Conservation (phyloP, 2,113 vertebrate genomes). For the chimpanzee (Pan troglodytes) region DNA sequence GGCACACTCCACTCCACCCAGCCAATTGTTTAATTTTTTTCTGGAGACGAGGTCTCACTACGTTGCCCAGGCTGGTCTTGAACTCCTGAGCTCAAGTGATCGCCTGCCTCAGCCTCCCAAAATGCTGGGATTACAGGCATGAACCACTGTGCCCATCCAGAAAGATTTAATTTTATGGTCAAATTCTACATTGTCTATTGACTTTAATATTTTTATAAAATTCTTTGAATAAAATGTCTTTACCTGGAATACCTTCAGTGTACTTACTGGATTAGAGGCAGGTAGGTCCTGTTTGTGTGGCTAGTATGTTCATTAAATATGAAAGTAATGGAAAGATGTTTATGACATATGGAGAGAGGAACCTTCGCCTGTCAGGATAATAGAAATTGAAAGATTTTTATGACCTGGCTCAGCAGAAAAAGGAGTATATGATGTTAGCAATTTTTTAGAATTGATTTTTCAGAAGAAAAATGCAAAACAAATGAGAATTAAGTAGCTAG, state of each 20-base stretch:
- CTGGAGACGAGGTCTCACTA: too few species aligned
- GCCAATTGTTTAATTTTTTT: too few species aligned
- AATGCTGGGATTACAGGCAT: too few species aligned
- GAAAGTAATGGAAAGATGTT: not conserved
- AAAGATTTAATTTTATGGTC: not conserved
- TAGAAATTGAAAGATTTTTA: not conserved
- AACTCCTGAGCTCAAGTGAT: too few species aligned
- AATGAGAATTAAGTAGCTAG: not conserved
- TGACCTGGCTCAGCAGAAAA: not conserved
- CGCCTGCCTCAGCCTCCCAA: too few species aligned
- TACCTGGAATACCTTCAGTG: not conserved
- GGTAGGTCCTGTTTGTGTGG: not conserved
- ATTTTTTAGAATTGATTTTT: not conserved
- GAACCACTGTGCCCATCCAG: too few species aligned
- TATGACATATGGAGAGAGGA: not conserved
- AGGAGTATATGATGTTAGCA: not conserved
- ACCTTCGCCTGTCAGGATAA: not conserved
- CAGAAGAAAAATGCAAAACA: not conserved
- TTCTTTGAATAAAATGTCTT: not conserved
- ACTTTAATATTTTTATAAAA: not conserved
- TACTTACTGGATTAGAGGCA: not conserved
- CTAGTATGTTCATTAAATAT: not conserved
- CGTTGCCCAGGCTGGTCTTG: too few species aligned
- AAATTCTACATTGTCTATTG: not conserved
- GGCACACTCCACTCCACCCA: too few species aligned